A percentile compares a stretch with the other conserved stretches of the same genome.
Evolutionary conservation across 2,113 vertebrate species (phyloP).

Genomic region (Hiodon tergisus): DNA sequence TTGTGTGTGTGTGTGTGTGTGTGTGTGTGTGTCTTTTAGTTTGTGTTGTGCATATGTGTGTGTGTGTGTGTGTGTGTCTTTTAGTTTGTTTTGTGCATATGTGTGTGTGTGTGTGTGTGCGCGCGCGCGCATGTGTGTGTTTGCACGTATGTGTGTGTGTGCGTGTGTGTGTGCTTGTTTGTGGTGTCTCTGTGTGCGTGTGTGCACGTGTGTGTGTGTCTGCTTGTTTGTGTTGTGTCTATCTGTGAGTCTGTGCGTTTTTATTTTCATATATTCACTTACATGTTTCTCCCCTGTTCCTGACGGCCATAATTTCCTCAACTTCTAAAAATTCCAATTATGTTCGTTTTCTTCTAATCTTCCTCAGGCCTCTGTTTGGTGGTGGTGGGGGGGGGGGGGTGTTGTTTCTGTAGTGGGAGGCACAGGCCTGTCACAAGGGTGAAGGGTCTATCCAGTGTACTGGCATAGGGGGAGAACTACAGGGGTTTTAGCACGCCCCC

Average conservation of each 20-base stretch:
- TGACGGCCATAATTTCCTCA: constrained; percentile 56
- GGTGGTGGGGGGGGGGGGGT: not conserved
- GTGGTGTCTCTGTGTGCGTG: too few relatives aligned
- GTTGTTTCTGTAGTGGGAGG: too few relatives aligned
- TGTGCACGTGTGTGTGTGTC: too few relatives aligned
- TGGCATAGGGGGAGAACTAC: too few relatives aligned
- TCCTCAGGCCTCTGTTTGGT: not conserved
- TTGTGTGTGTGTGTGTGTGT: too few relatives aligned
- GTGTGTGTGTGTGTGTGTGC: not conserved
- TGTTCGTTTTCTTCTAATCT: not conserved
- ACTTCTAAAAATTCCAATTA: constrained; percentile 37
- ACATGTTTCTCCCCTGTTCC: constrained; percentile 53
- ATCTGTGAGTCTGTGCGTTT: constrained; percentile 1
- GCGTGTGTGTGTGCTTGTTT: too few relatives aligned
- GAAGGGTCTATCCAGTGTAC: too few relatives aligned
- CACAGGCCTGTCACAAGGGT: too few relatives aligned
- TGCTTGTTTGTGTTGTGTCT: not conserved
- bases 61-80: not conserved
- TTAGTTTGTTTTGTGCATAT: not conserved
- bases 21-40: too few relatives aligned
- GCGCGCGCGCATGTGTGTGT: not conserved
- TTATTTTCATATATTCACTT: constrained; percentile 38
- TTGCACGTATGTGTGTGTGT: too few relatives aligned
- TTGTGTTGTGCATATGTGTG: not conserved
- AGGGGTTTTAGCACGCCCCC: not conserved